Conservation (phyloP, 2,888 invertebrate genomes). For the Agonopterix alstromeriana region DNA sequence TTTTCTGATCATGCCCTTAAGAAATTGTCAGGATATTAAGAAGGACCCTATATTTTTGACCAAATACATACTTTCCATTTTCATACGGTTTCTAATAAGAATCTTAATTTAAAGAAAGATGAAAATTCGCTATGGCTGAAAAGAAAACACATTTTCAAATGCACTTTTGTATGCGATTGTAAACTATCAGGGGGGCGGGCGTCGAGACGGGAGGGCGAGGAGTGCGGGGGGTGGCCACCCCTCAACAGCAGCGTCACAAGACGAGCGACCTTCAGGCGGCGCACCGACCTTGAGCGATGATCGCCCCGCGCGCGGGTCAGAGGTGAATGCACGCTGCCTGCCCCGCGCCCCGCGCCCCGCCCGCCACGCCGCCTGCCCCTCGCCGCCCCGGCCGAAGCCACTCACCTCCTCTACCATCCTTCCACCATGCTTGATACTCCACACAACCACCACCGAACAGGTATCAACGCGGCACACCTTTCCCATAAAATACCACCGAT, state of each 20-base stretch:
- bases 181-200: conserved; percentile 26
- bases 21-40: no score
- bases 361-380: conserved; percentile 22
- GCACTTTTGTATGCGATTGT: conserved; percentile 40
- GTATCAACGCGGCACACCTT: conserved; percentile 73
- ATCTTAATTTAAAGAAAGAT: background rate
- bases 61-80: no score
- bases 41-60: no score
- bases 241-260: conserved; percentile 73
- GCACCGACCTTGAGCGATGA: conserved; percentile 74
- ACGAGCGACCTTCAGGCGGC: conserved; percentile 73
- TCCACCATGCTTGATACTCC: conserved; percentile 21
- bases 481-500: conserved; percentile 74
- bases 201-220: conserved; percentile 22
- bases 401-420: conserved; percentile 61
- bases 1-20: no score
- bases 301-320: conserved; percentile 73
- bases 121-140: background rate
- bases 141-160: background rate
- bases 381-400: conserved; percentile 22
- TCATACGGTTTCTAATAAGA: no score
- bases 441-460: conserved; percentile 51
- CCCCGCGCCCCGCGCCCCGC: conserved; percentile 29
- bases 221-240: conserved; percentile 68
- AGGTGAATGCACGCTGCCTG: conserved; percentile 69